Evolutionary conservation across 1,140 invertebrate genomes (phyloP), one percentile per base, ranked within the genome.

Genomic region (Drosophila elegans): DNA sequence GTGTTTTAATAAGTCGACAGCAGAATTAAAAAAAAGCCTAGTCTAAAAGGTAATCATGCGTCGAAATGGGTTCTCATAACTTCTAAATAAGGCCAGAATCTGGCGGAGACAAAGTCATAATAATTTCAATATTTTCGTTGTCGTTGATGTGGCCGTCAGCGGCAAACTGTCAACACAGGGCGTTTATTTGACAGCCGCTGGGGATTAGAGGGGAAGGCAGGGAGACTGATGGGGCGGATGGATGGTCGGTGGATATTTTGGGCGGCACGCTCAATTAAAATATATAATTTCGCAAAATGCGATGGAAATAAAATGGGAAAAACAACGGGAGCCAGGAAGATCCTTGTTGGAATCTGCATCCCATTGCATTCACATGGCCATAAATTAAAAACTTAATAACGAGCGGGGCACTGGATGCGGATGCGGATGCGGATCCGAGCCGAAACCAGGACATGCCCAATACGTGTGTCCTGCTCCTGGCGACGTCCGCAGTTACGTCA

Each of bases 381-480:
- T 91, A 91, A 91, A 91, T 91, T 91, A 88, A 91, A 91, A 88
- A 88, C 82, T 91, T 91, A 91, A 90, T 90, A 90, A 90, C 88
- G 80, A 78, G 78, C 86, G 64, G 67, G 42, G 69, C 68, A 45
- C 74, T 51, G 62, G 78, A 21, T 21, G 16, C 16, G 16, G 16
- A 21, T 21, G 16, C 16, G 16, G 16, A 21, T 21, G 16, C 16
- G 16, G 16, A 81, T 59, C 64, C 51, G 75, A 45, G 59, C 61
- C 60, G 52, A 56, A 78, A 80, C 80, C 84, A 80, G 84, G 84
- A 88, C 84, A 88, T 88, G 84, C 80, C 84, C 84, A 88, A 89
- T 89, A 80, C 77, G 84, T 75, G 74, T 78, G 74, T 82, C 74
- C 79, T 82, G 79, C 75, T 75, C 29, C 64, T 55, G 42, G 38